Evolutionary conservation across 2,888 invertebrate species (phyloP).

Genomic region (Dicycla oo): DNA sequence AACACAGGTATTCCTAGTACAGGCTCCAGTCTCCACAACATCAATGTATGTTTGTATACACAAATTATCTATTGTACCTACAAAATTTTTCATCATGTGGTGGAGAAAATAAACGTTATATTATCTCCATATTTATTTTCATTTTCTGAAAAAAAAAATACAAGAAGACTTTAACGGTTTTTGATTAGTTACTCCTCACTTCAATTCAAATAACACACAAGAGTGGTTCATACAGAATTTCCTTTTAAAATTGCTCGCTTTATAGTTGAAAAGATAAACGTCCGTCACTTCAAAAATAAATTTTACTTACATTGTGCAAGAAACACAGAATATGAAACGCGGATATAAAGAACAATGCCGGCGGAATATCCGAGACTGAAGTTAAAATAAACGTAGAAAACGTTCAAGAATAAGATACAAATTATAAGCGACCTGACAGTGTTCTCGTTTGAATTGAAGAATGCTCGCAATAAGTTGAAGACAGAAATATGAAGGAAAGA

Average conservation of each 20-base stretch:
- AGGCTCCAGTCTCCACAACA: too few species aligned
- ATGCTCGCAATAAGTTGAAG: conserved; percentile 21
- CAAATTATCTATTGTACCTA: too few species aligned
- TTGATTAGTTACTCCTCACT: too few species aligned
- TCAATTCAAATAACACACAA: conserved; percentile 9
- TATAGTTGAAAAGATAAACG: conserved; percentile 36
- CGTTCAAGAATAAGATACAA: conserved; percentile 23
- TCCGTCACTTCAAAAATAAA: conserved; percentile 41
- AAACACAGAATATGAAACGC: conserved; percentile 16
- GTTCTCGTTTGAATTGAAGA: conserved; percentile 30
- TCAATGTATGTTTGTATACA: too few species aligned
- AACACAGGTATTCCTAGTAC: too few species aligned
- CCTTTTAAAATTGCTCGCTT: conserved; percentile 35
- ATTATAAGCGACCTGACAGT: conserved; percentile 27
- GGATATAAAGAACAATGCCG: conserved; percentile 15
- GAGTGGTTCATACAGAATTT: conserved; percentile 19
- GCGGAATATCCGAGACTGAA: conserved; percentile 27
- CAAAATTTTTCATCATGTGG: too few species aligned
- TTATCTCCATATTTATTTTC: too few species aligned
- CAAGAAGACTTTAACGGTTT: too few species aligned
- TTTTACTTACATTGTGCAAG: conserved; percentile 19
- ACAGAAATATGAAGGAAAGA: conserved; percentile 7
- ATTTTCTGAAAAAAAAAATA: too few species aligned
- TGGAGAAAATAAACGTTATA: too few species aligned
- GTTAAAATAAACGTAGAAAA: conserved; percentile 22